These are phyloP conservation scores for Eledona agricola DNA, from an alignment of 2,888 invertebrate genomes.

Conservation along the genomic window DNA sequence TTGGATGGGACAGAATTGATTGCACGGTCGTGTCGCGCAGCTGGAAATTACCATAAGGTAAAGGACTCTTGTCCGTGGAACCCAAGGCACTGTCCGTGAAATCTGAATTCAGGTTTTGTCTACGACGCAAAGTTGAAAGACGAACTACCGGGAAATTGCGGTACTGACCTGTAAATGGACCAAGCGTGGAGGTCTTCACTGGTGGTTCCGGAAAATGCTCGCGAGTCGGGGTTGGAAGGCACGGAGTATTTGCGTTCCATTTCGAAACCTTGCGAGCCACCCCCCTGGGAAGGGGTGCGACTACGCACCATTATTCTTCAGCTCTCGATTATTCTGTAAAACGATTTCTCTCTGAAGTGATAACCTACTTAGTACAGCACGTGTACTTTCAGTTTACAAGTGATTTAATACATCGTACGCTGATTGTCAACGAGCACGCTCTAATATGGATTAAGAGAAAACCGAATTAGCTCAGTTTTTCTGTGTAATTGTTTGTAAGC, in stretches of 20 bases:
- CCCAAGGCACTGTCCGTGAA: conserved; percentile 94
- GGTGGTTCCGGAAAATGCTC: conserved; percentile 78
- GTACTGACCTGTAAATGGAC: conserved; percentile 85
- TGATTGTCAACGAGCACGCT: no score
- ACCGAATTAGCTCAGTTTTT: no score
- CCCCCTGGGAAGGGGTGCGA: conserved; percentile 57
- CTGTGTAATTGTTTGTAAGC: no score
- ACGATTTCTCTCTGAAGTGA: no score
- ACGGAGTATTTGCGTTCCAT: conserved; percentile 88
- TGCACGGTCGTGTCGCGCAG: conserved; percentile 92
- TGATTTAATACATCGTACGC: no score
- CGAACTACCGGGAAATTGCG: background rate
- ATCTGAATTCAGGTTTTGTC: conserved; percentile 94
- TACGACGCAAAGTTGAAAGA: conserved; percentile 58
- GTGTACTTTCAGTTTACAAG: no score
- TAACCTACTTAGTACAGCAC: no score
- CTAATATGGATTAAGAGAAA: no score
- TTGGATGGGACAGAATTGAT: conserved; percentile 86
- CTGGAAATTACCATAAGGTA: conserved; percentile 95
- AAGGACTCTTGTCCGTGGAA: conserved; percentile 90
- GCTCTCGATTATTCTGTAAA: conserved; percentile 2
- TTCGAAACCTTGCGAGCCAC: conserved; percentile 69
- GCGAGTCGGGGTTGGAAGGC: conserved; percentile 80
- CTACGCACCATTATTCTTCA: conserved; percentile 50
- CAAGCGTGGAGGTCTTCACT: conserved; percentile 95